Conservation (phyloP, 2,888 invertebrate genomes). For the Agrotis clavis region DNA sequence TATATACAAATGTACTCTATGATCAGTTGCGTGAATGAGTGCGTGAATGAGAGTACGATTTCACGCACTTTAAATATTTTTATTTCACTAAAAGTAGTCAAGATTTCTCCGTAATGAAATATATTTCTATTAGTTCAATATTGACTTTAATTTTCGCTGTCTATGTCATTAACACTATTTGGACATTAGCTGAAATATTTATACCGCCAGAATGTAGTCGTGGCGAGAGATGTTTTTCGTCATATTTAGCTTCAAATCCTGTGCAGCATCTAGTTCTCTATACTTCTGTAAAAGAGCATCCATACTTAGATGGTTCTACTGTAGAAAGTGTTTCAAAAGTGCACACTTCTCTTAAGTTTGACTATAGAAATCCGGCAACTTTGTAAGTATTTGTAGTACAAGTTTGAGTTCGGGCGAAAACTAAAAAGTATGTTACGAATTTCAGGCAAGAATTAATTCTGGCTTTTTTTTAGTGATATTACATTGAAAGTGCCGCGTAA, state of each 20-base stretch:
- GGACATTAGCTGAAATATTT: constrained; percentile 94
- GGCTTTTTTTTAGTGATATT: constrained; percentile 90
- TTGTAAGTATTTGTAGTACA: constrained; percentile 75
- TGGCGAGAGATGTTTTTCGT: constrained; percentile 93
- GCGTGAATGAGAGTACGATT: background rate
- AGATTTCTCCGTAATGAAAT: constrained; percentile 78
- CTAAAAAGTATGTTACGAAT: too few species aligned
- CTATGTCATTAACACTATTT: constrained; percentile 94
- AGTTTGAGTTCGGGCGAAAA: background rate
- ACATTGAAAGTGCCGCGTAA: constrained; percentile 93
- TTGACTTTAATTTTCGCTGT: constrained; percentile 92
- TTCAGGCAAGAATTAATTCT: background rate
- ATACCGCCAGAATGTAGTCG: constrained; percentile 93
- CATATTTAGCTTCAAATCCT: constrained; percentile 93
- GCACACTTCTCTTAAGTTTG: constrained; percentile 92
- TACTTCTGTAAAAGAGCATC: constrained; percentile 92
- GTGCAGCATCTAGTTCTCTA: constrained; percentile 93
- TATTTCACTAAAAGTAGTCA: constrained; percentile 21
- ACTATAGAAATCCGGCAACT: constrained; percentile 90
- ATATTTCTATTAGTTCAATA: constrained; percentile 92
- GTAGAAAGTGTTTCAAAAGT: constrained; percentile 89
- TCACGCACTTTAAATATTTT: constrained; percentile 18
- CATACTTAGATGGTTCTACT: constrained; percentile 87
- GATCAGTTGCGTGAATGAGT: too few species aligned
- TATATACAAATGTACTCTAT: too few species aligned